Conservation (phyloP, 1,140 invertebrate species). For the Neodiprion lecontei region DNA sequence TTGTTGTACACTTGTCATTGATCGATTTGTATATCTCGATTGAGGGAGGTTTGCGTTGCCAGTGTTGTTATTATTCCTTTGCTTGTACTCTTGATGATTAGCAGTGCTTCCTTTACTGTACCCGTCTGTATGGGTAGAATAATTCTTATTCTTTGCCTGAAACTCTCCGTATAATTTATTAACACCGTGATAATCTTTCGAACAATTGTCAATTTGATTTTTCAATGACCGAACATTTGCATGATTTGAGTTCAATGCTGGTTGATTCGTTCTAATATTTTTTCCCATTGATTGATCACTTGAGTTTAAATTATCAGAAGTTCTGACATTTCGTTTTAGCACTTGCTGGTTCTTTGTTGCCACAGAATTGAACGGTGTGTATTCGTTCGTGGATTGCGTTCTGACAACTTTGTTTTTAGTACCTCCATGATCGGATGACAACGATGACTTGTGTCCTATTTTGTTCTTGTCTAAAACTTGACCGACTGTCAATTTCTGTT, state of each 20-base stretch:
- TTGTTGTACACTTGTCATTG: too few relatives aligned
- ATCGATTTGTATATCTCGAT: too few relatives aligned
- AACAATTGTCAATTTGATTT: slow-evolving; percentile 23
- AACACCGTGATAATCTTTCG: slow-evolving; percentile 31
- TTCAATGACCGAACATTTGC: slow-evolving; percentile 24
- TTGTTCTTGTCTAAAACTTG: slow-evolving; percentile 31
- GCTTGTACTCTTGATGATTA: slow-evolving; percentile 38
- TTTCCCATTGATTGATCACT: slow-evolving; percentile 28
- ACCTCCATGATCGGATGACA: neutral
- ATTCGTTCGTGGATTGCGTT: neutral
- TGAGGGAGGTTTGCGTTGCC: slow-evolving; percentile 20
- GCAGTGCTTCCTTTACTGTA: slow-evolving; percentile 21
- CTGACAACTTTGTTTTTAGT: neutral
- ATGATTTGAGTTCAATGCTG: neutral
- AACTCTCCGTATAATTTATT: slow-evolving; percentile 37
- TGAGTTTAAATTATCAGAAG: slow-evolving; percentile 26
- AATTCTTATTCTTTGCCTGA: slow-evolving; percentile 36
- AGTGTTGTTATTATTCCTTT: slow-evolving; percentile 25
- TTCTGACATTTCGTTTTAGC: slow-evolving; percentile 14
- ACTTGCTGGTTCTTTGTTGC: neutral
- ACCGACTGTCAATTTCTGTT: slow-evolving; percentile 29
- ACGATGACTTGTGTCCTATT: neutral
- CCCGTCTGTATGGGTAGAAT: slow-evolving; percentile 20
- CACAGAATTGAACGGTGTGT: neutral
- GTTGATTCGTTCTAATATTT: slow-evolving; percentile 14